These are phyloP conservation scores for Tichodroma muraria DNA, from an alignment of 2,113 vertebrate genomes.

Conservation along the genomic window DNA sequence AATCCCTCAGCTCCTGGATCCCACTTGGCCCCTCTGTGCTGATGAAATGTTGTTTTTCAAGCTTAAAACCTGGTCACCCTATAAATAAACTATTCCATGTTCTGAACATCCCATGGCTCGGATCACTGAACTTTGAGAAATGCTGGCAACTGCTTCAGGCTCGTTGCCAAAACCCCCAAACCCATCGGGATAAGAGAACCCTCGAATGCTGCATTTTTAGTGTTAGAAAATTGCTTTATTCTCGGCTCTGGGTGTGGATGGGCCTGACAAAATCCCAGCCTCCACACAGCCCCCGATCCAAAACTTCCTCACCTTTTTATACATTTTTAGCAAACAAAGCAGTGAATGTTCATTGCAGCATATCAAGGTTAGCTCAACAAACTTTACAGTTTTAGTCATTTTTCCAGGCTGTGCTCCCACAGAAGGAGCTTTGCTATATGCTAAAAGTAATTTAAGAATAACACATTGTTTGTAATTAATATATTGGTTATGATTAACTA, in stretches of 20 bases:
- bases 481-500: neutral
- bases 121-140: neutral
- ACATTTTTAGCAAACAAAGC: neutral
- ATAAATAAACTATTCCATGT: slow-evolving; percentile 22
- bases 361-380: neutral
- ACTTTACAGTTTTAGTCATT: neutral
- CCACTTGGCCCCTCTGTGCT: neutral
- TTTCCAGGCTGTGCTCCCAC: neutral
- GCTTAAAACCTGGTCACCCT: neutral
- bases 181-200: neutral
- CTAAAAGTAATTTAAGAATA: neutral
- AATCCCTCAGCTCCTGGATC: neutral
- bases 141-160: neutral
- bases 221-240: neutral
- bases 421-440: neutral
- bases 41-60: neutral
- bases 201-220: neutral
- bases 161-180: neutral
- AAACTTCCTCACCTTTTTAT: neutral
- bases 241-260: neutral
- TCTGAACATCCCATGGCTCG: neutral
- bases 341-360: neutral
- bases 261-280: neutral
- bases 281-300: neutral
- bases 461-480: neutral